Evolutionary conservation across 2,797 vertebrate genomes (phyloP), one percentile per base, ranked within the genome.

Genomic region (Characodon lateralis): DNA sequence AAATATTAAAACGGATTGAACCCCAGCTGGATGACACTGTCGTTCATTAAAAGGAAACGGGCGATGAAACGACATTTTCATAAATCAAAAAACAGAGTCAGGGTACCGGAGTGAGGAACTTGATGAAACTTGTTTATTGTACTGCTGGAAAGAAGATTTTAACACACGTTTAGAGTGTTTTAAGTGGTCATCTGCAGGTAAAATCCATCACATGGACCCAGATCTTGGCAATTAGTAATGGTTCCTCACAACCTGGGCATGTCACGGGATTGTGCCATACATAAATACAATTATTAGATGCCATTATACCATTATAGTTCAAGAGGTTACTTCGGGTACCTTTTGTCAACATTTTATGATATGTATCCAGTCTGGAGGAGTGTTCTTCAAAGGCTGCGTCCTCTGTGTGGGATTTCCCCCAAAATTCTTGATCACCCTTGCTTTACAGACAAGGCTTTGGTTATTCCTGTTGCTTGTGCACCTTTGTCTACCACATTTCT

Each of bases 1-100:
- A 71, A 98, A 97, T 6, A 97, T 99, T 26, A 97, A 97, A 76
- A 91, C 96, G 95, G 97, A 97, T 92, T 98, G 96, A 93, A 78
- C 8, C 2, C 51, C 12, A 39, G 7, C 6, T 16, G 66, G 13
- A 31, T 12, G 13, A 20, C 66, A 65, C 35, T 59, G 6, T 7
- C 7, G 16, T 53, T 35, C 6, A 9, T 6, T 24, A 58, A 69
- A 56, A 28, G 31, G 0, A 55, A 55, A 63, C 5, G 24, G 58
- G 39, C 7, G 24, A 58, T 20, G 51, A 53, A 22, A 53, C 0
- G 18, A 3, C 22, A 22, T 56, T 56, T 56, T 9, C 53, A 24
- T 24, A 2, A 7, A 63, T 18, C 31, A 35, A 35, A 16, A 20
- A 63, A 35, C 4, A 9, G 65, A 12, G 65, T 43, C 22, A 7